Percentiles rank a stretch among this genome's conserved stretches.
Conservation (phyloP, 2,113 vertebrate species). For the Myrmecophaga tridactyla region DNA sequence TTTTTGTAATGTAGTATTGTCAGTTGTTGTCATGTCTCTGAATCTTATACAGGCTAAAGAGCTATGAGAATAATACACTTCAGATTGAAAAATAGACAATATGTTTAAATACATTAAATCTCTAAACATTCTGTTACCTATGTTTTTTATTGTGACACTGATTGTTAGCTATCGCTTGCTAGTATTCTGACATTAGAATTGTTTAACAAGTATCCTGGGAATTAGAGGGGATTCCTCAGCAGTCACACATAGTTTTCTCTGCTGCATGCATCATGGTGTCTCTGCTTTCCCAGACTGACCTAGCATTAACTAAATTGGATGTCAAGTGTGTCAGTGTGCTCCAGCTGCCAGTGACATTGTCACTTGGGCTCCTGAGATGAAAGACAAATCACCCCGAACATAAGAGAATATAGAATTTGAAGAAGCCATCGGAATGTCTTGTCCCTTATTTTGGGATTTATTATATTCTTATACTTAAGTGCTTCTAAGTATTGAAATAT, state of each 20-base stretch:
- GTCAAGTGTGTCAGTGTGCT: constrained; percentile 57
- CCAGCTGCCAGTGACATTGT: constrained; percentile 56
- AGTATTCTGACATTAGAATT: constrained; percentile 55
- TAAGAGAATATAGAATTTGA: background rate
- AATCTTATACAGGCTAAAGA: constrained; percentile 54
- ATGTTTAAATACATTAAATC: background rate
- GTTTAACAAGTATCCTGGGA: constrained; percentile 69
- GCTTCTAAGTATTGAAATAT: background rate
- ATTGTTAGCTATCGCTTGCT: constrained; percentile 50
- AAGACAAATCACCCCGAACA: background rate
- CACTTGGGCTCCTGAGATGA: constrained; percentile 45
- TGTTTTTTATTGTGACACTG: constrained; percentile 51
- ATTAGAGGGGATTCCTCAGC: constrained; percentile 32
- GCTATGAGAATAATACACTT: constrained; percentile 11
- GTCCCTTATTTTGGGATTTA: background rate
- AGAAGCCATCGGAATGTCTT: constrained; percentile 8
- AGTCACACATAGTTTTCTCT: background rate
- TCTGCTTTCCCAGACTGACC: constrained; percentile 45
- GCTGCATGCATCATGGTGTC: background rate
- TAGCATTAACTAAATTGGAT: constrained; percentile 72
- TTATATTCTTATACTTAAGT: background rate
- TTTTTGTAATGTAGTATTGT: no score
- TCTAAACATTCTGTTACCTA: constrained; percentile 28
- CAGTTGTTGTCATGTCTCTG: constrained; percentile 48
- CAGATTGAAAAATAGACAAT: background rate